A percentile compares a stretch with the other conserved stretches of the same genome.
Conservation (phyloP, 2,113 vertebrate genomes). For the Varanus komodoensis region DNA sequence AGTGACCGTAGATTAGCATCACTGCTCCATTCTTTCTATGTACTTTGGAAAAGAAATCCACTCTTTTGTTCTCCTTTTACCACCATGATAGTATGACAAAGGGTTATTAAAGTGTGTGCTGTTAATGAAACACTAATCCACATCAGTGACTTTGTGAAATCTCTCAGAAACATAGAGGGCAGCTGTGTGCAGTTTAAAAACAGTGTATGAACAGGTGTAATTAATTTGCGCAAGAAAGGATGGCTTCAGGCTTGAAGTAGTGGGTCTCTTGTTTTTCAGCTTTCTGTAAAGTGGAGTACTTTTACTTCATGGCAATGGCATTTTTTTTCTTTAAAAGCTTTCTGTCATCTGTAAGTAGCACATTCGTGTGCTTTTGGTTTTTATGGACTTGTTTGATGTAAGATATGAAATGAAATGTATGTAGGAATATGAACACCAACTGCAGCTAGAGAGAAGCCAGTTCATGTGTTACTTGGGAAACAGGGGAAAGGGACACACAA, state of each 20-base stretch:
- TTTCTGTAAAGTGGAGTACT: neutral
- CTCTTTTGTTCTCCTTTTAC: conserved; percentile 35
- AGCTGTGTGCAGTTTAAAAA: conserved; percentile 6
- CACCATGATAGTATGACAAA: conserved; percentile 30
- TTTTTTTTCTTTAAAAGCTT: neutral
- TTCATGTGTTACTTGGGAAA: neutral
- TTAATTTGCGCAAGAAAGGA: conserved; percentile 28
- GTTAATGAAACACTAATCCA: conserved; percentile 47
- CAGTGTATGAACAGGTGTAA: conserved; percentile 8
- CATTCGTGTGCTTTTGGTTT: neutral
- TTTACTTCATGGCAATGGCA: neutral
- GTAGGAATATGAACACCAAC: neutral
- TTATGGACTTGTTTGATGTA: neutral
- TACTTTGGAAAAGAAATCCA: conserved; percentile 31
- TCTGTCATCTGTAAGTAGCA: neutral
- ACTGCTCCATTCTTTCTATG: conserved; percentile 22
- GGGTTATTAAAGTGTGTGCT: conserved; percentile 39
- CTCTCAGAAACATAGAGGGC: conserved; percentile 22
- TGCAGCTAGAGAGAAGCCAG: neutral
- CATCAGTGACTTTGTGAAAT: conserved; percentile 42
- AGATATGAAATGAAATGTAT: neutral
- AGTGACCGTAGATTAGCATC: conserved; percentile 40
- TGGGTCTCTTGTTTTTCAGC: neutral
- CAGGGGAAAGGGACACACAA: neutral
- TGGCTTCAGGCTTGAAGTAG: conserved; percentile 24